Percentiles rank a stretch among this genome's conserved stretches.
Evolutionary conservation across 2,888 invertebrate genomes (phyloP).

Genomic region (Xanthia icteritia): DNA sequence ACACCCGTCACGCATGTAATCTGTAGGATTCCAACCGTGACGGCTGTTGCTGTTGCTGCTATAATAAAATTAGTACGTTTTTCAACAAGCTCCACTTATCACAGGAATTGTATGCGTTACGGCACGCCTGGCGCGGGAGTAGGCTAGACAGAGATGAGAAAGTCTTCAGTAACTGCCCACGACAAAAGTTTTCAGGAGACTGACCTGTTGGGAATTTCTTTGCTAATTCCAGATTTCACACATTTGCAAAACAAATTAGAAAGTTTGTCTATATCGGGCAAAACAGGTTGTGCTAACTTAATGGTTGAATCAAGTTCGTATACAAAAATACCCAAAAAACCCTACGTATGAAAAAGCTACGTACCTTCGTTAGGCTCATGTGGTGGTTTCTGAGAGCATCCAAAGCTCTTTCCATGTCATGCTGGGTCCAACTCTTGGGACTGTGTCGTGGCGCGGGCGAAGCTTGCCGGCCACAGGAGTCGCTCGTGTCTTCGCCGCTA

Average conservation of each 20-base stretch:
- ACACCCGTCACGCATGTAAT: constrained; percentile 32
- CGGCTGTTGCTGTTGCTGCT: constrained; percentile 18
- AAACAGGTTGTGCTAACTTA: not conserved
- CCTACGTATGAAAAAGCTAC: not conserved
- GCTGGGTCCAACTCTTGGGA: constrained; percentile 96
- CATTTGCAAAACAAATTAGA: not conserved
- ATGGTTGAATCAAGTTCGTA: not conserved
- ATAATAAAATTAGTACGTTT: constrained; percentile 22
- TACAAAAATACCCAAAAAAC: not conserved
- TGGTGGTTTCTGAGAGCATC: constrained; percentile 96
- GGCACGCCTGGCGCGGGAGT: not conserved
- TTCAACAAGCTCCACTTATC: constrained; percentile 5
- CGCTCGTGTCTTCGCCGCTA: constrained; percentile 85
- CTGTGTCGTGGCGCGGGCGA: constrained; percentile 84
- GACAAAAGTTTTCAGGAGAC: not conserved
- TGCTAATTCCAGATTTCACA: not conserved
- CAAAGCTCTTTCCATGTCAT: constrained; percentile 96
- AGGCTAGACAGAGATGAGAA: not conserved
- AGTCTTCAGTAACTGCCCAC: not conserved
- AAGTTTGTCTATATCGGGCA: not conserved
- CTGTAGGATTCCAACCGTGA: constrained; percentile 45
- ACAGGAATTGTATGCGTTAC: not conserved
- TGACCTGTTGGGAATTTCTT: not conserved
- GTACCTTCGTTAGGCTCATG: constrained; percentile 96
- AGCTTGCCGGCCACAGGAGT: constrained; percentile 76